phyloP scores from a whole-genome alignment of 2,113 vertebrate genomes.

The Sapayoa aenigma region DNA sequence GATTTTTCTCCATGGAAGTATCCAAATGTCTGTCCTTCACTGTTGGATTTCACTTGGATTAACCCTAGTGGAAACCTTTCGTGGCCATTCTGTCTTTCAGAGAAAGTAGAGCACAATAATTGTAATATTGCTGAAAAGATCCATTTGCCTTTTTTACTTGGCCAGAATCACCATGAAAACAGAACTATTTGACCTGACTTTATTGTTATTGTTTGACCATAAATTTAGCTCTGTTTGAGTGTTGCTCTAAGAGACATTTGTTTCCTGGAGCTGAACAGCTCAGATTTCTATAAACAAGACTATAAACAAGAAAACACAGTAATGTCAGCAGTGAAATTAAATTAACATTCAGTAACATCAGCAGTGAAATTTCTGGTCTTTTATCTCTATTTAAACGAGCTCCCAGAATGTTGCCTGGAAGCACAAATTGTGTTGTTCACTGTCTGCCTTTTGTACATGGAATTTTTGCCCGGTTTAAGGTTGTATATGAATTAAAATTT shows the following conservation, averaged over 20 bases:
- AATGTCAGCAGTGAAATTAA: background rate
- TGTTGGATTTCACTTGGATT: background rate
- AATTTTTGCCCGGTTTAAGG: background rate
- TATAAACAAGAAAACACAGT: background rate
- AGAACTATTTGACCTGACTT: background rate
- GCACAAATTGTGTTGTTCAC: background rate
- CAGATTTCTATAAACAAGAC: background rate
- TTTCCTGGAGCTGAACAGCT: background rate
- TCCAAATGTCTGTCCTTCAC: background rate
- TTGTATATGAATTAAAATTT: background rate
- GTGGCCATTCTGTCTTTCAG: background rate
- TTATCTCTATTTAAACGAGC: background rate
- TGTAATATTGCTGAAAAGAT: background rate
- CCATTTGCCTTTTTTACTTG: background rate
- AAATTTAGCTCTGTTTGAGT: background rate
- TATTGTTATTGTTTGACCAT: background rate
- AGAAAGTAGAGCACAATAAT: slow-evolving; percentile 4
- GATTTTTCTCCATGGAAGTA: background rate
- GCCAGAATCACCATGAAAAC: background rate
- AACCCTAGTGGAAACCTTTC: background rate
- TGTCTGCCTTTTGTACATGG: background rate
- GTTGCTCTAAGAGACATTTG: background rate
- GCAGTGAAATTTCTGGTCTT: background rate
- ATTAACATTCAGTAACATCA: background rate
- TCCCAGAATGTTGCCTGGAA: background rate